Evolutionary conservation across 2,888 invertebrate genomes (phyloP), one percentile per base, ranked within the genome.

Genomic region (Junonia oenone): DNA sequence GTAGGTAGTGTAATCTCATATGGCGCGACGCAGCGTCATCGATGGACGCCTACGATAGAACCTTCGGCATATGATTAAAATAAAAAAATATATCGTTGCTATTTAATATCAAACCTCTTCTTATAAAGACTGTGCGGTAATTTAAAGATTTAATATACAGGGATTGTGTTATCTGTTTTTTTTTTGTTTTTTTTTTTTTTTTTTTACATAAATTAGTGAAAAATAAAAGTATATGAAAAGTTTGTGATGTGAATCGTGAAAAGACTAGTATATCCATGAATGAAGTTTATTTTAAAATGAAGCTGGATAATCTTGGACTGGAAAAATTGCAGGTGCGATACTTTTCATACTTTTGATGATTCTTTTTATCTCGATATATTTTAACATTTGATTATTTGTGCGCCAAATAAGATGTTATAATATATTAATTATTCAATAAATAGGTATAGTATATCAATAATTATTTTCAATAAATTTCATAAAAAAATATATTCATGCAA

Each of bases 241-340:
- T 9, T 40, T 45, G 49, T 46, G 35, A 38, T 48, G 57, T 45
- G 59, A 47, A 29, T 59, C 45, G 58, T 62, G 45, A 14, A 17
- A 49, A 48, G 49, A 57, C 52, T 46, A 58, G 51, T 45, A 29
- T 45, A 51, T 54, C 46, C 40, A 53, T 55, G 47, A 51, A 43
- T 57, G 45, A 51, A 52, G 51, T 47, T 54, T 45, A 49, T 52
- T 47, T 58, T 45, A 59, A 58, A 56, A 90, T 90, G 90, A 90
- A 89, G 79, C 72, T 90, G 80, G 89, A 90, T 78, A 90, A 89
- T 68, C 81, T 81, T 73, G 85, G 87, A 75, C 86, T 87, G 72
- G 86, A 89, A 69, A 87, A 86, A 68, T 72, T 89, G 67, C 86
- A 89, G 87, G 90, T 88, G n/a, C n/a, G n/a, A n/a, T n/a, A n/a